These are phyloP conservation scores for Dryobota labecula DNA, from an alignment of 2,888 invertebrate species.

Conservation along the genomic window DNA sequence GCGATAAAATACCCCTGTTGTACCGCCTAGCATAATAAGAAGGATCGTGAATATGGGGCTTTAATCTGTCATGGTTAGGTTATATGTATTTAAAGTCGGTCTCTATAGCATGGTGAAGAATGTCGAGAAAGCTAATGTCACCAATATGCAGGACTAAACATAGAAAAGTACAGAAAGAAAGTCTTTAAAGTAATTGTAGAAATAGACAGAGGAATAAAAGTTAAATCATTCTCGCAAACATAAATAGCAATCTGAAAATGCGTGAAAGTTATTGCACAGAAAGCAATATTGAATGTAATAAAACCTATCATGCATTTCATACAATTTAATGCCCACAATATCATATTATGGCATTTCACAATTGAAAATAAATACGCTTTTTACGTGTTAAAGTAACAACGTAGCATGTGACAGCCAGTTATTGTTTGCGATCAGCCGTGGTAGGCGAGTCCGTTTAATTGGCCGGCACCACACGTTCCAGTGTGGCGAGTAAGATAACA, in stretches of 20 bases:
- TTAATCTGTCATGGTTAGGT: slow-evolving; percentile 1
- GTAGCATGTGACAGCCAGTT: slow-evolving; percentile 65
- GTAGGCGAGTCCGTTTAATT: slow-evolving; percentile 73
- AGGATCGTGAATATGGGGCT: background rate
- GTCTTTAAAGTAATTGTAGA: background rate
- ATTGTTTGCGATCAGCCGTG: slow-evolving; percentile 62
- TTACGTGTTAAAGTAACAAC: slow-evolving; percentile 45
- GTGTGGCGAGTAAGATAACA: slow-evolving; percentile 72
- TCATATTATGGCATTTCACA: slow-evolving; percentile 33
- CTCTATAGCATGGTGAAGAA: background rate
- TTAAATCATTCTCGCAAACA: background rate
- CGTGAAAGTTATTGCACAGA: slow-evolving; percentile 8
- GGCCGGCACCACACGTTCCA: slow-evolving; percentile 68
- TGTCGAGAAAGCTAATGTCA: background rate
- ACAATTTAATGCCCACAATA: slow-evolving; percentile 38
- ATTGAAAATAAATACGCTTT: slow-evolving; percentile 50
- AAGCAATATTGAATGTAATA: slow-evolving; percentile 37
- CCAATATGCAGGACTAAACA: background rate
- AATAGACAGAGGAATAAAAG: background rate
- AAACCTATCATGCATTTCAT: slow-evolving; percentile 38
- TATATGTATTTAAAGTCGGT: background rate
- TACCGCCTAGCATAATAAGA: background rate
- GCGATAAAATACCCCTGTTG: slow-evolving; percentile 10
- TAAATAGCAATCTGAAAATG: background rate
- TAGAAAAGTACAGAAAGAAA: background rate